These are phyloP conservation scores for Cyprinodon diabolis DNA, from an alignment of 2,797 vertebrate genomes.

Conservation along the genomic window DNA sequence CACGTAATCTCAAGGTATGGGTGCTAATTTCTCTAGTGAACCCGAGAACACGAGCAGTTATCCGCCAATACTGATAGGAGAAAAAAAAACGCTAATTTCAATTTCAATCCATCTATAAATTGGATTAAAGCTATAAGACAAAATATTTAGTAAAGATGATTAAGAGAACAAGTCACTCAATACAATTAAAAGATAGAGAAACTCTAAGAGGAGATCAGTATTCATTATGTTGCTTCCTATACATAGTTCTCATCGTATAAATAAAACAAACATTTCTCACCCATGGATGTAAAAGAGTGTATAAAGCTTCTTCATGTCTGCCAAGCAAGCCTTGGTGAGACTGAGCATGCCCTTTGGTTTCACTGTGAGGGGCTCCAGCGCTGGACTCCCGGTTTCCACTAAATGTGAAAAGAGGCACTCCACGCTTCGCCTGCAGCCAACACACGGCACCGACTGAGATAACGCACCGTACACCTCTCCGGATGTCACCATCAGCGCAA, in stretches of 20 bases:
- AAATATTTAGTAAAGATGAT: background rate
- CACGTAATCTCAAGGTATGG: too few relatives aligned
- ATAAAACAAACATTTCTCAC: constrained; percentile 70
- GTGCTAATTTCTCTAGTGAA: too few relatives aligned
- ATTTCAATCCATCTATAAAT: too few relatives aligned
- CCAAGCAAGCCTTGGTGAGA: constrained; percentile 89
- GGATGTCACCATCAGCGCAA: constrained; percentile 93
- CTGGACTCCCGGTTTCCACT: constrained; percentile 92
- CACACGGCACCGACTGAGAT: constrained; percentile 94
- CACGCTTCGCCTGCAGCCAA: constrained; percentile 95
- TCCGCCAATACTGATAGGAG: too few relatives aligned
- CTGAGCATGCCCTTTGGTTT: constrained; percentile 91
- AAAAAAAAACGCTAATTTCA: too few relatives aligned
- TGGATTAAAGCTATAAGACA: background rate
- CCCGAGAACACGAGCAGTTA: too few relatives aligned
- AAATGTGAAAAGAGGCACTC: constrained; percentile 95
- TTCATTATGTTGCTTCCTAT: background rate
- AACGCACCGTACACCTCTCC: constrained; percentile 90
- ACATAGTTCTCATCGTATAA: background rate
- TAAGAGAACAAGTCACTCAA: background rate
- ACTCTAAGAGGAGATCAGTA: background rate
- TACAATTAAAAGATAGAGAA: background rate
- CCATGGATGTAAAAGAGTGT: constrained; percentile 96
- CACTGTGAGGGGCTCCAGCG: constrained; percentile 92
- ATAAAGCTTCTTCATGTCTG: constrained; percentile 93